Base-by-base conservation (phyloP, 1,140 invertebrate genomes). In the Diachasmimorpha longicaudata region DNA sequence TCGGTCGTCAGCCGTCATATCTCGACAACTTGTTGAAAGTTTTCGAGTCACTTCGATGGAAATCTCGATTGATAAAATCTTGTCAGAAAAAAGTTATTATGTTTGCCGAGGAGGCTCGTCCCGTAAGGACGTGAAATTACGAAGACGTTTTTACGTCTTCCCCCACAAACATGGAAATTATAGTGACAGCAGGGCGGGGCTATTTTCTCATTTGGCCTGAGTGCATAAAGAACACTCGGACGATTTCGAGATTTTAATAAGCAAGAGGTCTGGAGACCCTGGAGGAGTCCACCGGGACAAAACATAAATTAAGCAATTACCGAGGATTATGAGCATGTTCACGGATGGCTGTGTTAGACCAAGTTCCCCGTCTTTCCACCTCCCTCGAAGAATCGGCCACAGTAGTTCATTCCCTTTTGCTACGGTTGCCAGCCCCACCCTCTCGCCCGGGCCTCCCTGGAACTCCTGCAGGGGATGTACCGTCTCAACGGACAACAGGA, bases 221-320 rank as follows among this genome's bases (percentile, higher is more conserved):
- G 79, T 80, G 39, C 39, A 52, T 55, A 37, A 48, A 39, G 58
- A 36, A 31, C 31, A 48, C 52, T 74, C 44, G 48, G 36, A 19
- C 23, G 42, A 46, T 79, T 42, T 6, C 31, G 42, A 75, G 75
- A 79, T 79, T 81, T 79, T 83, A 85, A 85, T 79, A 75, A 74
- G 8, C 31, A 42, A n/a, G 39, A 42, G 9, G 39, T 1, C 39
- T 37, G 78, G 73, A 79, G 75, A 74, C 36, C 37, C 70, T 37
- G 42, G 75, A 48, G 42, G 75, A 48, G 72, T 79, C 75, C 6
- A 46, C 21, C 42, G 67, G 37, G 36, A 68, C 72, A 78, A 84
- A 86, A 87, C 81, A 82, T 74, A 83, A 83, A 88, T 87, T 85
- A 85, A 87, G 84, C 63, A 85, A 86, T 87, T 85, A 88, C 70